Conservation (phyloP, 2,797 vertebrate species). For the Acipenser oxyrinchus region DNA sequence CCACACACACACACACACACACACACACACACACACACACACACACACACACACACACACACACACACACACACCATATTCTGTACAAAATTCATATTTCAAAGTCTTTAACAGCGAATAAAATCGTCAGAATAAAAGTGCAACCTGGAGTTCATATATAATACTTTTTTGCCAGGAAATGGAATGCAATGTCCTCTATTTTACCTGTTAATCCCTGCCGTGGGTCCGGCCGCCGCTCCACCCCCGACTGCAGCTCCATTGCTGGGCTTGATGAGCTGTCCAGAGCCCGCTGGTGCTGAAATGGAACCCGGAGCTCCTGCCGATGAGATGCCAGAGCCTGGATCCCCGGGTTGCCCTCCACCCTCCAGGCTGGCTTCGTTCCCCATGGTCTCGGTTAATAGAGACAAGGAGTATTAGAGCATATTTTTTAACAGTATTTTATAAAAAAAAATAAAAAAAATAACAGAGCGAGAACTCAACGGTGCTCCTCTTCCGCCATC, state of each 20-base stretch:
- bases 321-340: slow-evolving; percentile 55
- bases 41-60: too few relatives aligned
- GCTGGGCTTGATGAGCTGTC: slow-evolving; percentile 74
- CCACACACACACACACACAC: not conserved
- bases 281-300: slow-evolving; percentile 73
- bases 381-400: slow-evolving; percentile 54
- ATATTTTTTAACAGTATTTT: slow-evolving; percentile 41
- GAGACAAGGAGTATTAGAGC: slow-evolving; percentile 45
- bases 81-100: too few relatives aligned
- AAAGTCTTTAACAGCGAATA: too few relatives aligned
- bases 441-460: slow-evolving; percentile 25
- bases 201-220: slow-evolving; percentile 71
- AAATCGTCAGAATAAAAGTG: too few relatives aligned
- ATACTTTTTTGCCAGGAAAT: slow-evolving; percentile 12
- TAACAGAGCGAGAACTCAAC: slow-evolving; percentile 59
- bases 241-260: slow-evolving; percentile 65
- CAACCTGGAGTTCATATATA: too few relatives aligned
- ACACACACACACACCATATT: not conserved
- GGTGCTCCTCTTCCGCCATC: slow-evolving; percentile 72
- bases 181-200: slow-evolving; percentile 31
- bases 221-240: slow-evolving; percentile 56
- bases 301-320: slow-evolving; percentile 65
- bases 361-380: slow-evolving; percentile 70
- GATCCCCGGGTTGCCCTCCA: slow-evolving; percentile 60
- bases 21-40: not conserved